A percentile compares a stretch with the other conserved stretches of the same genome.
Evolutionary conservation across 2,888 invertebrate species (phyloP).

Genomic region (Marronus borbonicus): DNA sequence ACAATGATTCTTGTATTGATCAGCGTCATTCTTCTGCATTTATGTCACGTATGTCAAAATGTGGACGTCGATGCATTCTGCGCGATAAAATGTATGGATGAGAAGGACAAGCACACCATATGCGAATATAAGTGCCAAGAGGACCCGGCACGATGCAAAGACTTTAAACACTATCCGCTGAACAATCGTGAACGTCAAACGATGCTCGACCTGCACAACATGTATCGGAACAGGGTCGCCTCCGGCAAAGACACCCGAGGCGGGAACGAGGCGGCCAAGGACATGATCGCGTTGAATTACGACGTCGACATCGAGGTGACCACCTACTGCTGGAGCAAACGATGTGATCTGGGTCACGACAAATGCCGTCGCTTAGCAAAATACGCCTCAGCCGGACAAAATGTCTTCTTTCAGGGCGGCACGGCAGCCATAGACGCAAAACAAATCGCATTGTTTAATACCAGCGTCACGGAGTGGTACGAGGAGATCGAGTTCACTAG

Average conservation of each 20-base stretch:
- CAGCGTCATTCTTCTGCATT: neutral
- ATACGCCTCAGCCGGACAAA: conserved; percentile 25
- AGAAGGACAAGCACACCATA: conserved; percentile 2
- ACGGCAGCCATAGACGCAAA: neutral
- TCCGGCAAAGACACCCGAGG: conserved; percentile 29
- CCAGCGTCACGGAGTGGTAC: conserved; percentile 15
- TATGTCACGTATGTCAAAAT: neutral
- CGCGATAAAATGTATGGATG: neutral
- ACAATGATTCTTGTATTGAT: neutral
- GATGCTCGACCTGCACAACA: conserved; percentile 31
- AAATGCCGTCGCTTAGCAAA: conserved; percentile 27
- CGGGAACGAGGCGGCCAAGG: conserved; percentile 26
- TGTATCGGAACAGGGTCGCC: conserved; percentile 24
- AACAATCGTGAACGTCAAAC: conserved; percentile 8
- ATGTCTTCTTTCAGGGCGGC: conserved; percentile 9
- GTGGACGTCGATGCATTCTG: conserved; percentile 22
- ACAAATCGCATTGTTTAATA: neutral
- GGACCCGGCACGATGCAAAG: neutral
- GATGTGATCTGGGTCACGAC: conserved; percentile 26
- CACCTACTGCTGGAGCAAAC: conserved; percentile 29
- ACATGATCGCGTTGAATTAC: conserved; percentile 36
- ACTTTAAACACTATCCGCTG: neutral
- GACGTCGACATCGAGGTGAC: conserved; percentile 33
- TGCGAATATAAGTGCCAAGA: conserved; percentile 18
- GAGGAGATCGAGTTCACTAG: conserved; percentile 7